phyloP scores from a whole-genome alignment of 2,797 vertebrate species.

The Xyrichtys novacula region DNA sequence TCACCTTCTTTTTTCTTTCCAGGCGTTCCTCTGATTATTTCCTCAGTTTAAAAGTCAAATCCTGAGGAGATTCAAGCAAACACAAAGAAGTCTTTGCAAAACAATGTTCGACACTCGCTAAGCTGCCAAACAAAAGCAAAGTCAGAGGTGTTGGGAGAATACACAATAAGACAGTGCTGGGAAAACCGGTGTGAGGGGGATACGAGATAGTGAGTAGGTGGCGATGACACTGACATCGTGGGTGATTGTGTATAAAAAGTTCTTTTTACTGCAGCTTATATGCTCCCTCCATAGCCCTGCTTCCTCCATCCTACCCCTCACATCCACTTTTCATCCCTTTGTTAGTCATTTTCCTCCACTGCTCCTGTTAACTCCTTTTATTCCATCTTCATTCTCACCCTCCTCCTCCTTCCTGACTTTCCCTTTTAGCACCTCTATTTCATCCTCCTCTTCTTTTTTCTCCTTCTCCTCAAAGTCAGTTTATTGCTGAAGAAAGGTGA shows the following conservation, averaged over 20 bases:
- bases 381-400: conserved; percentile 11
- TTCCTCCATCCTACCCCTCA: conserved; percentile 43
- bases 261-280: conserved; percentile 46
- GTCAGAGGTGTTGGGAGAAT: conserved; percentile 5
- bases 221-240: conserved; percentile 53
- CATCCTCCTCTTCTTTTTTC: conserved; percentile 46
- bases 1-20: conserved; percentile 11
- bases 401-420: conserved; percentile 30
- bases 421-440: conserved; percentile 46
- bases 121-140: conserved; percentile 31
- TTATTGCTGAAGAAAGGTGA: conserved; percentile 61
- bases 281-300: conserved; percentile 32
- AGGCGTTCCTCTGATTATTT: conserved; percentile 18
- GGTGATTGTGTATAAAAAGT: conserved; percentile 39
- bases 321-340: conserved; percentile 53
- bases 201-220: conserved; percentile 27
- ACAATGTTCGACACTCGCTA: conserved; percentile 19
- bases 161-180: background rate
- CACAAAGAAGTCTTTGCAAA: conserved; percentile 22
- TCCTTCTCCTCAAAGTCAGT: conserved; percentile 27
- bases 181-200: conserved; percentile 15
- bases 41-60: conserved; percentile 14
- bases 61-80: conserved; percentile 22
- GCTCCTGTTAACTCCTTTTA: conserved; percentile 41
- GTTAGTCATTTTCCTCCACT: conserved; percentile 63